These are phyloP conservation scores for Mus pahari DNA, from an alignment of 2,113 vertebrate genomes.

Conservation along the genomic window DNA sequence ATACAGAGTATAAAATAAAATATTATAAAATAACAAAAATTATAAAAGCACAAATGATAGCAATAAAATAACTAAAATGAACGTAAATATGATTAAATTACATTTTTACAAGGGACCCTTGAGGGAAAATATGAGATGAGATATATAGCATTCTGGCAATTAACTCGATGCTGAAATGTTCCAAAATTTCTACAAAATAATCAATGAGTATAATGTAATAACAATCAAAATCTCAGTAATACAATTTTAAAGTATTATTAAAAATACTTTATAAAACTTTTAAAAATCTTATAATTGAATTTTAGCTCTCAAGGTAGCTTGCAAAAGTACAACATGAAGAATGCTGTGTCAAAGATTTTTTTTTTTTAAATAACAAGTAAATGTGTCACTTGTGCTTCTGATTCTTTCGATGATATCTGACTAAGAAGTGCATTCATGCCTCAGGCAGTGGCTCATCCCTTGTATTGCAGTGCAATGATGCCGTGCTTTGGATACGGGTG, in stretches of 20 bases:
- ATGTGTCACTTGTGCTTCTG: background rate
- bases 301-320: background rate
- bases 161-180: background rate
- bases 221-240: background rate
- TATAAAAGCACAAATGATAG: background rate
- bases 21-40: background rate
- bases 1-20: background rate
- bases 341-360: background rate
- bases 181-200: background rate
- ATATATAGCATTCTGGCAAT: background rate
- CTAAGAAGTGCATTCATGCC: background rate
- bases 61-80: background rate
- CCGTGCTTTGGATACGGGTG: background rate
- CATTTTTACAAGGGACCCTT: background rate
- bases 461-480: background rate
- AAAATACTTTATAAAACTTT: background rate
- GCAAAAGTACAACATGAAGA: background rate
- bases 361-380: background rate
- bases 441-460: background rate
- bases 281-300: background rate
- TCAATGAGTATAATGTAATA: background rate
- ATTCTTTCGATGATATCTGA: background rate
- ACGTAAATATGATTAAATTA: background rate
- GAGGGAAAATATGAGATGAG: background rate
- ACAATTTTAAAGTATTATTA: background rate